phyloP scores from a whole-genome alignment of 1,140 invertebrate genomes.

The Papilio glaucus region DNA sequence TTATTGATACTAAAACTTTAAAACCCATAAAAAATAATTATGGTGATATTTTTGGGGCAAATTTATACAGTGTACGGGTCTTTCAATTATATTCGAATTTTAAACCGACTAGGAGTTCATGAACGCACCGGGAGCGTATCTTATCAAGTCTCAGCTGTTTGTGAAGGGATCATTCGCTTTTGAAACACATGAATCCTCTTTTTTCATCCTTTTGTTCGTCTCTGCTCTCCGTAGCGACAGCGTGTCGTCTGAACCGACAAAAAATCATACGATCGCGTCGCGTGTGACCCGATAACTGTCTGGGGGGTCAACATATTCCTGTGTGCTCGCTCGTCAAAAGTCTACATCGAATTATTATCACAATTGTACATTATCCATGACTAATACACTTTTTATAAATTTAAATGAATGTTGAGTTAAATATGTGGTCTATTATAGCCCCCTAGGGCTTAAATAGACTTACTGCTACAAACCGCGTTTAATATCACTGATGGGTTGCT shows the following conservation, averaged over 20 bases:
- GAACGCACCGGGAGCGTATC: conserved; percentile 4
- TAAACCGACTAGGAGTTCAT: background rate
- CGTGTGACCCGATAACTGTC: conserved; percentile 52
- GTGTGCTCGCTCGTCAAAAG: conserved; percentile 3
- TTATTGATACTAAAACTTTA: no score
- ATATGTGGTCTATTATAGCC: background rate
- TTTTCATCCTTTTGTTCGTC: conserved; percentile 44
- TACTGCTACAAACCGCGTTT: background rate
- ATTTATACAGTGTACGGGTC: background rate
- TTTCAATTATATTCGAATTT: background rate
- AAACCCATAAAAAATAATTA: no score
- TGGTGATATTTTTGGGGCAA: background rate
- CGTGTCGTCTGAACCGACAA: conserved; percentile 47
- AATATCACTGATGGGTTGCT: background rate
- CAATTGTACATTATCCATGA: background rate
- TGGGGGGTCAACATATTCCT: conserved; percentile 46
- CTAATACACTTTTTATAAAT: background rate
- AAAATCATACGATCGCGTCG: conserved; percentile 54
- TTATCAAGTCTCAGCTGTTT: conserved; percentile 63
- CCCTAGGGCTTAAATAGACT: background rate
- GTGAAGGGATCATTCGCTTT: conserved; percentile 49
- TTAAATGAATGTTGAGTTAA: background rate
- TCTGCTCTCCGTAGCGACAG: conserved; percentile 41
- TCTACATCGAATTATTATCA: background rate
- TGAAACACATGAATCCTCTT: conserved; percentile 49